Conservation (phyloP, 2,888 invertebrate species). For the Zhuqinia jingwanae region DNA sequence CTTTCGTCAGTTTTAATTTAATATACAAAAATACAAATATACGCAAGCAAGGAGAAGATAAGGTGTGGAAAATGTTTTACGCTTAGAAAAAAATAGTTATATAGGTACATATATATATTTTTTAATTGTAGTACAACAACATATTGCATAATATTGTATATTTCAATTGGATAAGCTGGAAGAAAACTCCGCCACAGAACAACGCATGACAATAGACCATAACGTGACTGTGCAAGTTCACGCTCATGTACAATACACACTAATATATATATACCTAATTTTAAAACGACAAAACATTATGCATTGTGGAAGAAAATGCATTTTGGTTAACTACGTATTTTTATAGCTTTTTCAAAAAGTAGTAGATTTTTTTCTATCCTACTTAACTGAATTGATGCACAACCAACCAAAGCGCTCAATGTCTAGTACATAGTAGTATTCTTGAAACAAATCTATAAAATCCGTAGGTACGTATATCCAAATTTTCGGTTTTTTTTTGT, state of each 20-base stretch:
- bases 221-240: slow-evolving; percentile 54
- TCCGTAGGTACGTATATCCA: not conserved
- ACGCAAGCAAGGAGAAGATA: not conserved
- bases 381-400: not conserved
- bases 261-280: too few relatives aligned
- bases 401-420: not conserved
- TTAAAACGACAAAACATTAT: not conserved
- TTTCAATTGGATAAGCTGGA: too few relatives aligned
- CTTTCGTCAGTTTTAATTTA: not conserved
- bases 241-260: slow-evolving; percentile 35
- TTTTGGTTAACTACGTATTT: slow-evolving; percentile 30
- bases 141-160: too few relatives aligned
- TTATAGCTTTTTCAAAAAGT: slow-evolving; percentile 41
- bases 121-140: too few relatives aligned
- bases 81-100: too few relatives aligned
- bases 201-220: slow-evolving; percentile 37
- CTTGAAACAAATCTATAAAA: not conserved
- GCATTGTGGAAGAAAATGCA: slow-evolving; percentile 2
- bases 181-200: too few relatives aligned
- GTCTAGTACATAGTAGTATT: slow-evolving; percentile 21
- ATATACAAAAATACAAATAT: slow-evolving; percentile 2
- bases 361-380: not conserved
- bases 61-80: slow-evolving; percentile 39
- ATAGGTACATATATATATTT: too few relatives aligned
- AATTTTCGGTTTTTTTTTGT: not conserved